Evolutionary conservation across 2,797 vertebrate species (phyloP).

Genomic region (Buceros bicornis): DNA sequence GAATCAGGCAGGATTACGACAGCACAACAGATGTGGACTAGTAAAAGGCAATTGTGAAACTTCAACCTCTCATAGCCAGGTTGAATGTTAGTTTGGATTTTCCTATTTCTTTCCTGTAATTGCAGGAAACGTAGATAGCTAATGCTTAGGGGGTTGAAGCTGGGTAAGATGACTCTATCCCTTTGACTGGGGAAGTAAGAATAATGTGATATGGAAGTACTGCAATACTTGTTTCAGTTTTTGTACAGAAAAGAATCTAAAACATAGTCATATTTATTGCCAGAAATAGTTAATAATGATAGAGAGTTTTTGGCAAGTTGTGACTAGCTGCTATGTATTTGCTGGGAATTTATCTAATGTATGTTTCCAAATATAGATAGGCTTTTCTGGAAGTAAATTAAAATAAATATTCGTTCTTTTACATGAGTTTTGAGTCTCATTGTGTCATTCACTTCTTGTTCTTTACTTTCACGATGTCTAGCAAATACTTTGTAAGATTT

Average conservation of each 20-base stretch:
- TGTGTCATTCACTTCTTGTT: neutral
- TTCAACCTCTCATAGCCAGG: neutral
- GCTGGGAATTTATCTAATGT: neutral
- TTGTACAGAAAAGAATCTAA: neutral
- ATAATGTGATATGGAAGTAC: neutral
- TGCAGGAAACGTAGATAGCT: neutral
- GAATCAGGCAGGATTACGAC: neutral
- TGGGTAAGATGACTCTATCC: neutral
- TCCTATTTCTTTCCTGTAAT: neutral
- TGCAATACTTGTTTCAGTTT: neutral
- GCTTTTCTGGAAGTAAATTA: neutral
- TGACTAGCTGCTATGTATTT: neutral
- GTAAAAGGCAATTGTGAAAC: neutral
- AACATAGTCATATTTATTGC: neutral
- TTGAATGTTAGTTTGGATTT: neutral
- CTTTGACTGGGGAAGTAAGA: neutral
- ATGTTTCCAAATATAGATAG: neutral
- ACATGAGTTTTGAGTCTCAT: neutral
- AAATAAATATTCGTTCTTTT: neutral
- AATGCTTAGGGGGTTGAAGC: neutral
- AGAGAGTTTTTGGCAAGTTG: neutral
- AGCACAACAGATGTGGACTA: too few relatives aligned
- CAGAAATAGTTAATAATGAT: neutral
- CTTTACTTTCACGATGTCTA: neutral
- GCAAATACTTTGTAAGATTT: neutral